Evolutionary conservation across 2,113 vertebrate species (phyloP), one percentile per base, ranked within the genome.

Genomic region (Scalopus aquaticus): DNA sequence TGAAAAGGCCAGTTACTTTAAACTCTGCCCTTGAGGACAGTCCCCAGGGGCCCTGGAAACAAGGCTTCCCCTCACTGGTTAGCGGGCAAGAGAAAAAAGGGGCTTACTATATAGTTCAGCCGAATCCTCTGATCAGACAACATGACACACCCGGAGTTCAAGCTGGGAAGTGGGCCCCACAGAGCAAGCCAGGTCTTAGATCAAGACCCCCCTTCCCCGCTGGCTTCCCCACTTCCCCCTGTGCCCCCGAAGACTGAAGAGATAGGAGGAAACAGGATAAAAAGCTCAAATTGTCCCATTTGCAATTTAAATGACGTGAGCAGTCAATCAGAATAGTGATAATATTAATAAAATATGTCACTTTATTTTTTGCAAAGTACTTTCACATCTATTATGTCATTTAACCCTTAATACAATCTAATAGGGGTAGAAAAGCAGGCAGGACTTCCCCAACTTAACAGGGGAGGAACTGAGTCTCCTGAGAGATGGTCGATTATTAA

Each of bases 281-380:
- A 72, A 76, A 84, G 22, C 19, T 49, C 51, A 88, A 10, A 6
- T 24, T 11, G 54, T 35, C 26, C 35, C 13, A 9, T 37, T 17
- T 42, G 22, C 42, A 70, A 84, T 44, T 44, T 78, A 76, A 88
- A 49, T 72, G 30, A 35, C 44, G 15, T 30, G 28, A 44, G 17
- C 67, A 58, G 76, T 91, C 10, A 22, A 42, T 81, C 58, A 88
- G 28, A 17, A 24, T 49, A 44, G 67, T 58, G 15, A 77, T 60
- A 26, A n/a, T 73, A 65, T 79, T 65, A 93, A 79, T 91, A 42
- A 88, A 93, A 76, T 17, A 37, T 65, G 51, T 76, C 60, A 65
- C 28, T 88, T 85, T 76, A 65, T 54, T 44, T 54, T 64, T 69
- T 70, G 22, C 20, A 70, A 92, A 92, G 22, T 30, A 28, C 22